Percentiles rank a stretch among this genome's conserved stretches.
Conservation (phyloP, 2,113 vertebrate species). For the Nannospalax galili region DNA sequence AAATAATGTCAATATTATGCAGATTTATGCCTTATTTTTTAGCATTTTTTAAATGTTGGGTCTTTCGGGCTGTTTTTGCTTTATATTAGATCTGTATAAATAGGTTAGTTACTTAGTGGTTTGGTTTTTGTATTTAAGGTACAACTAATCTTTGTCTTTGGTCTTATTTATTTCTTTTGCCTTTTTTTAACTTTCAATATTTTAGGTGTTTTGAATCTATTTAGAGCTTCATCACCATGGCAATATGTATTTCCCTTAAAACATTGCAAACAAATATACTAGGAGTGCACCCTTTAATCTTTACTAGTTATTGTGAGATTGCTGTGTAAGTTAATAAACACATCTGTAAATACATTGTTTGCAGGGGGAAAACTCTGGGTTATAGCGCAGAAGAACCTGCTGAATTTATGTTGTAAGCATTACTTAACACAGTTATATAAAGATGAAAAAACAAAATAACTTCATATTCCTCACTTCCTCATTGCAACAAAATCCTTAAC, state of each 20-base stretch:
- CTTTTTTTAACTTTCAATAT: constrained; percentile 75
- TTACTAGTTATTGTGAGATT: constrained; percentile 89
- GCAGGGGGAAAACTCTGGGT: constrained; percentile 82
- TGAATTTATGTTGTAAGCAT: constrained; percentile 78
- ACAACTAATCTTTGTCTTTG: constrained; percentile 88
- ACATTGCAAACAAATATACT: constrained; percentile 79
- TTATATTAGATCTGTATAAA: constrained; percentile 87
- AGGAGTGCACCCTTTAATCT: constrained; percentile 87
- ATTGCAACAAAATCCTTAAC: constrained; percentile 74
- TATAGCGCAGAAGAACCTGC: constrained; percentile 78
- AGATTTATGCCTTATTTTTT: constrained; percentile 88
- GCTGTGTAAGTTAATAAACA: constrained; percentile 88
- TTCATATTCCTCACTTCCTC: constrained; percentile 76
- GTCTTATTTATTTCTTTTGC: constrained; percentile 93
- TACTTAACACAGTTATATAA: constrained; percentile 78
- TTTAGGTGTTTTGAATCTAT: constrained; percentile 80
- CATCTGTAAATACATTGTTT: constrained; percentile 89
- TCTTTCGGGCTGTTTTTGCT: constrained; percentile 86
- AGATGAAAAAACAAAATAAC: constrained; percentile 74
- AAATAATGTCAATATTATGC: constrained; percentile 84
- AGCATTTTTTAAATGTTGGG: constrained; percentile 84
- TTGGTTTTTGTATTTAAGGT: constrained; percentile 87
- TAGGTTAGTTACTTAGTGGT: constrained; percentile 84
- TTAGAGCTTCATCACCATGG: constrained; percentile 83
- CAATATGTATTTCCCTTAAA: constrained; percentile 84